Base-by-base conservation (phyloP, 2,797 vertebrate species). In the Cryptoprocta ferox region DNA sequence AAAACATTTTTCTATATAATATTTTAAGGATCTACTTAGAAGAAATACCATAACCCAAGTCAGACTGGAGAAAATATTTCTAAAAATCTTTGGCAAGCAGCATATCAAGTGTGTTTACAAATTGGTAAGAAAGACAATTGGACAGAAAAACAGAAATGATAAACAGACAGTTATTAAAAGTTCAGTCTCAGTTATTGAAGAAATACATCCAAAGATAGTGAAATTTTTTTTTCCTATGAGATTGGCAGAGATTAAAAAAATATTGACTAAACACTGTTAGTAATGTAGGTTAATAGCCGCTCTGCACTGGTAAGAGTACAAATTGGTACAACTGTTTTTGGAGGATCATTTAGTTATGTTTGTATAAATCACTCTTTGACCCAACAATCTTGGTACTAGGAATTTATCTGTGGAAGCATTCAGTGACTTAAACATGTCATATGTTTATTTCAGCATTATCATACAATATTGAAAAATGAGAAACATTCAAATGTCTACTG, bases 41-140 rank as follows among this genome's bases (percentile, higher is more conserved):
- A 53, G 18, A 86, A 61, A 37, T 73, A 71, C 19, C 32, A 50
- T 48, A 79, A 68, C 12, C 8, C 9, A 80, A n/a, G 5, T 94
- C 56, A 73, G 63, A 75, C 21, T 66, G 30, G 56, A 42, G 24
- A 89, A 66, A 94, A 53, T n/a, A 53, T 53, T 89, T 76, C 65
- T 66, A 75, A 56, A 56, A 63, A n/a, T 79, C 28, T 79, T 85
- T 56, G 76, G n/a, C 48, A 70, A 75, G 24, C 24, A 76, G 4
- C 56, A 9, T 83, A 39, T 70, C 37, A 89, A 42, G n/a, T 63
- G 14, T 30, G 11, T 81, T 39, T 78, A 66, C 14, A 85, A 80
- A 39, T 80, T 89, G 89, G 24, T 45, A 92, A 95, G 32, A 94
- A 85, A 75, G 61, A 71, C 26, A 89, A 5, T 71, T 79, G 63